Percentiles rank a stretch among this genome's conserved stretches.
Evolutionary conservation across 2,888 invertebrate genomes (phyloP).

Genomic region (Julus scandinavius): DNA sequence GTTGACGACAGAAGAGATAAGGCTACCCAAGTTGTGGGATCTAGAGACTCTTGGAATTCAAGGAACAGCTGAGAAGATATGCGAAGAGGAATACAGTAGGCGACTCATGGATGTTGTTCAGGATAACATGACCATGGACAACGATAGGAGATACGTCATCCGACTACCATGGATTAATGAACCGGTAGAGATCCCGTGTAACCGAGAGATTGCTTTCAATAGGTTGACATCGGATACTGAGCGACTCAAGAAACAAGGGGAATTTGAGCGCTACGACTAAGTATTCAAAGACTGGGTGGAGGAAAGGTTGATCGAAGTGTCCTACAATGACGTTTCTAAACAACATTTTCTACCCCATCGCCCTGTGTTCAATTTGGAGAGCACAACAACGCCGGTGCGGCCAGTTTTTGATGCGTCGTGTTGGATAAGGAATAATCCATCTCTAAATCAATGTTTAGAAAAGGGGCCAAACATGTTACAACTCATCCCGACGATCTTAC

Average conservation of each 20-base stretch:
- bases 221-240: background rate
- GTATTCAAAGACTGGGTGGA: background rate
- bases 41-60: background rate
- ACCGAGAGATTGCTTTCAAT: background rate
- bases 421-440: background rate
- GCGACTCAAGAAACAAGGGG: background rate
- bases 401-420: constrained; percentile 27
- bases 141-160: background rate
- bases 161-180: background rate
- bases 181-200: background rate
- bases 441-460: background rate
- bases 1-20: background rate
- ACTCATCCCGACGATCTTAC: background rate
- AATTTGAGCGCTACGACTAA: background rate
- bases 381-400: background rate
- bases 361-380: background rate
- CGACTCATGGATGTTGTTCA: background rate
- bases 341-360: constrained; percentile 17
- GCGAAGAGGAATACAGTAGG: background rate
- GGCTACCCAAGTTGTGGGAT: background rate
- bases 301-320: background rate
- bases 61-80: background rate
- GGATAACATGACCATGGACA: background rate
- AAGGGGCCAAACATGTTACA: background rate
- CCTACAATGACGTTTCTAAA: background rate